Percentiles rank a stretch among this genome's conserved stretches.
phyloP scores from a whole-genome alignment of 2,113 vertebrate genomes.

The Indri indri region DNA sequence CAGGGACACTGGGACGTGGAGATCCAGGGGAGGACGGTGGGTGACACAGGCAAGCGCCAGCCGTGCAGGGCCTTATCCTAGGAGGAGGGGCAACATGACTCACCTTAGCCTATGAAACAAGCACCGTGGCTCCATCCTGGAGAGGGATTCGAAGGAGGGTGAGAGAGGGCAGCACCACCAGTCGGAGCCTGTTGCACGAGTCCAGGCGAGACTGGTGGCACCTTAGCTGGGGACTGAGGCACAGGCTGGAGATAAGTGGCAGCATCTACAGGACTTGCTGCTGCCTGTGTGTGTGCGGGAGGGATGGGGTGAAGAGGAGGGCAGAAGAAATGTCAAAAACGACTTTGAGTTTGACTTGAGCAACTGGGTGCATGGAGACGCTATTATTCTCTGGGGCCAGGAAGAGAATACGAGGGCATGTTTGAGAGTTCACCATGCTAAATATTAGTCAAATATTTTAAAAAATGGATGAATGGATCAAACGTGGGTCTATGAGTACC shows the following conservation, averaged over 20 bases:
- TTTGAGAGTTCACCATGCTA: neutral
- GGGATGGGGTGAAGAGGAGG: neutral
- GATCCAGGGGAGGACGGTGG: neutral
- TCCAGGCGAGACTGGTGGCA: neutral
- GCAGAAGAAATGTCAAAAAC: neutral
- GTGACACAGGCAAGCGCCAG: neutral
- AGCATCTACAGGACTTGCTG: neutral
- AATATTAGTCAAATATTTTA: neutral
- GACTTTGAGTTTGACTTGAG: neutral
- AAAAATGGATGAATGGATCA: neutral
- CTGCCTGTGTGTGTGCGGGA: neutral
- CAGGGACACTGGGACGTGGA: no score
- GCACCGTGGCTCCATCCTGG: fast-evolving
- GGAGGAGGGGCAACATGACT: neutral
- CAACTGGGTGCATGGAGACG: neutral
- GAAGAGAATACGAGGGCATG: neutral
- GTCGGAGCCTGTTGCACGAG: no score
- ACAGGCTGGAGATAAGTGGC: neutral
- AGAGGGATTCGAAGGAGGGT: neutral
- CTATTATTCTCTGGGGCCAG: neutral
- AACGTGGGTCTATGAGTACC: neutral
- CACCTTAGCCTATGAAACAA: neutral
- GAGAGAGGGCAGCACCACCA: neutral
- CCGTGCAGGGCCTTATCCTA: neutral
- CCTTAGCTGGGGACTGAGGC: neutral